Conservation (phyloP, 2,888 invertebrate genomes). For the Maniola hyperantus region DNA sequence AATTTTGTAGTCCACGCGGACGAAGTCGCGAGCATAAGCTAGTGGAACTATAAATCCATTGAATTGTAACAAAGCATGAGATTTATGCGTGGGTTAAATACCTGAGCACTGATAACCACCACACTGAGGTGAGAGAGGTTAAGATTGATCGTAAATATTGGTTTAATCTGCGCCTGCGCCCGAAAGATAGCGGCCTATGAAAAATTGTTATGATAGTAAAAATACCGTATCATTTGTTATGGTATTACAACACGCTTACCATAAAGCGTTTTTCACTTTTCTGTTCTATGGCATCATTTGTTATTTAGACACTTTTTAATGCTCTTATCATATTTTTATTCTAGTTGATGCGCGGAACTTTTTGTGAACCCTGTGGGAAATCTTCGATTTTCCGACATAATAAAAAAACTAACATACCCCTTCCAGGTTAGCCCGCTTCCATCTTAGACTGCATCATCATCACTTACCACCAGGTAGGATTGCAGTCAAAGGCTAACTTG, state of each 20-base stretch:
- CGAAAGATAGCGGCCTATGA: slow-evolving; percentile 25
- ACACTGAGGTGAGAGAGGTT: slow-evolving; percentile 42
- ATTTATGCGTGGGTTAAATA: slow-evolving; percentile 26
- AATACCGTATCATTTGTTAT: slow-evolving; percentile 25
- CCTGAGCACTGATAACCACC: slow-evolving; percentile 28
- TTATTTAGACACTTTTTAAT: neutral
- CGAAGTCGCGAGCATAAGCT: no score
- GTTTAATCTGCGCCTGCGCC: slow-evolving; percentile 33
- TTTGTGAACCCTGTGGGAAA: no score
- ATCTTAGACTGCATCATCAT: no score
- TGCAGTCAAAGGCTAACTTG: no score
- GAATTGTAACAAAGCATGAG: slow-evolving; percentile 16
- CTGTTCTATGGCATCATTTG: slow-evolving; percentile 5
- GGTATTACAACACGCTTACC: slow-evolving; percentile 14
- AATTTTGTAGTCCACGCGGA: no score
- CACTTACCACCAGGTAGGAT: no score
- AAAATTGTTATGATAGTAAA: slow-evolving; percentile 26
- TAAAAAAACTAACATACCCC: no score
- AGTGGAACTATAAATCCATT: slow-evolving; percentile 11
- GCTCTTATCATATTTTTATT: neutral
- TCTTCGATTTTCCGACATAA: no score
- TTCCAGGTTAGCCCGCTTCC: no score
- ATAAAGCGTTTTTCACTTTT: slow-evolving; percentile 17
- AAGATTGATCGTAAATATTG: slow-evolving; percentile 42
- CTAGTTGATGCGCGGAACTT: no score